phyloP scores from a whole-genome alignment of 2,888 invertebrate genomes.

The Meloe dianella region DNA sequence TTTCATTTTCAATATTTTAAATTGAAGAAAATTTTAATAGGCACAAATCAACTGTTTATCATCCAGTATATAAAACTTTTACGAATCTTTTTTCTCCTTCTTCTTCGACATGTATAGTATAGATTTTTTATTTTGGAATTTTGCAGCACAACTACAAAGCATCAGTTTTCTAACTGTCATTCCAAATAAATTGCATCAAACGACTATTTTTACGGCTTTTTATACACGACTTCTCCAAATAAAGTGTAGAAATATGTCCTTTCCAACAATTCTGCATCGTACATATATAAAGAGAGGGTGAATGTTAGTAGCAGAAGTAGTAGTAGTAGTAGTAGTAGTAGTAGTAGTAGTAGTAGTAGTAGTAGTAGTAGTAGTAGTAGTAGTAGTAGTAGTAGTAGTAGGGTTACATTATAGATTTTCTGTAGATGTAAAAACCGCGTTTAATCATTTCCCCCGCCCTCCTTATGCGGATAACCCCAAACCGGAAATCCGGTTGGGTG shows the following conservation, averaged over 20 bases:
- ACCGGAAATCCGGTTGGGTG: slow-evolving; percentile 14
- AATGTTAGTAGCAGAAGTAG: not conserved
- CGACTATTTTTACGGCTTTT: slow-evolving; percentile 26
- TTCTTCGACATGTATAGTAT: slow-evolving; percentile 9
- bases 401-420: slow-evolving; percentile 27
- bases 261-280: slow-evolving; percentile 22
- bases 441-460: slow-evolving; percentile 30
- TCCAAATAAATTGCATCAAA: slow-evolving; percentile 24
- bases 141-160: not conserved
- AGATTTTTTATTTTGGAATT: no score
- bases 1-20: no score
- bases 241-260: slow-evolving; percentile 30
- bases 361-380: not conserved
- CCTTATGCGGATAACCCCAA: slow-evolving; percentile 18
- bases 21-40: not conserved
- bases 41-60: not conserved
- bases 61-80: not conserved
- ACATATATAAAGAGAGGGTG: not conserved
- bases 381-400: slow-evolving; percentile 6
- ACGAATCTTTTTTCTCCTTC: slow-evolving; percentile 15
- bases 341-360: not conserved
- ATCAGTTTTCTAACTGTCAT: slow-evolving; percentile 18
- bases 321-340: not conserved
- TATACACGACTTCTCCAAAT: slow-evolving; percentile 28
- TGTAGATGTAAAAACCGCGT: slow-evolving; percentile 20